These are phyloP conservation scores for Zelostemma sp. DNA, from an alignment of 1,140 invertebrate genomes.

Conservation along the genomic window DNA sequence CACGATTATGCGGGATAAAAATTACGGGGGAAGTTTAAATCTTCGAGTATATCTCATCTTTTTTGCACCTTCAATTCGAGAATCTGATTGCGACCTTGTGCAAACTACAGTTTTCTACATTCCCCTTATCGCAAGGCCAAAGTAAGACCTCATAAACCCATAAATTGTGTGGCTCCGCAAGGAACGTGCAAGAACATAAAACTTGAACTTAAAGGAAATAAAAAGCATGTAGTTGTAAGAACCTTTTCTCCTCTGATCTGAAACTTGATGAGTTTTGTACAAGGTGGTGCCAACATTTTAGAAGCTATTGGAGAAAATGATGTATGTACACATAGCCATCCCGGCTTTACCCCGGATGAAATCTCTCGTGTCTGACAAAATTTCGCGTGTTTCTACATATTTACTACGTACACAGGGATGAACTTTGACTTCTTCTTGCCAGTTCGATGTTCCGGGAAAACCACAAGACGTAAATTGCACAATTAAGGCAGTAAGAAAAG, in stretches of 20 bases:
- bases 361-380: neutral
- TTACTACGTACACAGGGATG: neutral
- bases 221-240: conserved; percentile 38
- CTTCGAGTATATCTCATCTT: neutral
- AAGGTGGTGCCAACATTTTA: conserved; percentile 24
- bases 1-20: neutral
- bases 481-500: neutral
- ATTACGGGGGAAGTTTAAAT: neutral
- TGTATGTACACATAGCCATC: too few relatives aligned
- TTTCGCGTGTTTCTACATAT: neutral
- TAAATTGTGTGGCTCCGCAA: conserved; percentile 41
- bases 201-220: conserved; percentile 40
- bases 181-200: conserved; percentile 39
- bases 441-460: neutral
- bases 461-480: neutral
- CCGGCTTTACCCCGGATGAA: neutral
- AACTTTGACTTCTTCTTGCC: neutral
- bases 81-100: conserved; percentile 30
- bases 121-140: conserved; percentile 39
- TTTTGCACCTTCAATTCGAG: conserved; percentile 10
- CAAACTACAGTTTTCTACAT: conserved; percentile 29
- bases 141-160: conserved; percentile 47
- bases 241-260: conserved; percentile 22
- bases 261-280: conserved; percentile 30
- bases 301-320: conserved; percentile 14